phyloP scores from a whole-genome alignment of 2,888 invertebrate genomes.

The Habrosyne pyritoides region DNA sequence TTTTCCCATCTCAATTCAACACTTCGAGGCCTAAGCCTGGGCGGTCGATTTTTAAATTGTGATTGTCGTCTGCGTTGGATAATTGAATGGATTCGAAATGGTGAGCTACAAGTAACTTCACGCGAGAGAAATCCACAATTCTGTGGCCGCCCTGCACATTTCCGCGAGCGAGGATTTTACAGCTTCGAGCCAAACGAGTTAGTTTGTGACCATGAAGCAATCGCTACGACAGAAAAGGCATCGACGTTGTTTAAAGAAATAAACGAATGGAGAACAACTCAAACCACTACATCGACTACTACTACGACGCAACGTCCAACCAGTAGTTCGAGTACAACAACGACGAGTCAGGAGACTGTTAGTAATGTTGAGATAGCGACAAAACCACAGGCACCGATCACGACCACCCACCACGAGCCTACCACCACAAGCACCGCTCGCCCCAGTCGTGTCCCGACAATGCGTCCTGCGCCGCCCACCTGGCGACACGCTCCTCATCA shows the following conservation, averaged over 20 bases:
- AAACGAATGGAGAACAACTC: conserved; percentile 50
- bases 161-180: conserved; percentile 93
- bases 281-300: conserved; percentile 49
- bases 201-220: conserved; percentile 80
- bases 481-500: conserved; percentile 83
- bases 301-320: conserved; percentile 39
- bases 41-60: conserved; percentile 94
- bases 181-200: conserved; percentile 92
- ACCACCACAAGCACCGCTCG: conserved; percentile 60
- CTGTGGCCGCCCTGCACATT: conserved; percentile 92
- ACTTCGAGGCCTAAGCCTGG: conserved; percentile 92
- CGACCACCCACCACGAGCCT: neutral
- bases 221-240: conserved; percentile 44
- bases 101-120: conserved; percentile 95
- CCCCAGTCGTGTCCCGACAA: conserved; percentile 56
- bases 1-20: conserved; percentile 91
- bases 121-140: conserved; percentile 96
- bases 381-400: conserved; percentile 35
- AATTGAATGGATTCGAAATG: conserved; percentile 93
- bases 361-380: conserved; percentile 48
- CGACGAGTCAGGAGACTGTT: conserved; percentile 39
- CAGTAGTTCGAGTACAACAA: conserved; percentile 44
- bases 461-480: conserved; percentile 69
- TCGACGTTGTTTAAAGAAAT: conserved; percentile 41
- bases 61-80: conserved; percentile 95